Percentiles rank a stretch among this genome's conserved stretches.
Evolutionary conservation across 2,888 invertebrate genomes (phyloP).

Genomic region (Spodoptera littoralis): DNA sequence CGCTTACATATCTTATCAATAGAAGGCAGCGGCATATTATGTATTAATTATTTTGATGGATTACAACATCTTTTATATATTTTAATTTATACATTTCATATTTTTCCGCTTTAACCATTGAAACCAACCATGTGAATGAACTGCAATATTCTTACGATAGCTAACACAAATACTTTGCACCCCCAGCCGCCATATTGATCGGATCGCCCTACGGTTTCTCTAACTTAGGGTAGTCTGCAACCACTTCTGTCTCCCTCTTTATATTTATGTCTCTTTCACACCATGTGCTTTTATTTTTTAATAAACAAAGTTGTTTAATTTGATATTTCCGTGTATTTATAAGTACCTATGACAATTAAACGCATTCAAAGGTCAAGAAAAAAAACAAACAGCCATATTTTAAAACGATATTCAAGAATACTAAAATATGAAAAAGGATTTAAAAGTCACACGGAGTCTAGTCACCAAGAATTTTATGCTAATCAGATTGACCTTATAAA

Average conservation of each 20-base stretch:
- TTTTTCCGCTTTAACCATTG: too few relatives aligned
- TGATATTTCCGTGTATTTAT: constrained; percentile 4
- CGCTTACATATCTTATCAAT: too few relatives aligned
- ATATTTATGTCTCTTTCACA: constrained; percentile 26
- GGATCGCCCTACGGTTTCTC: constrained; percentile 51
- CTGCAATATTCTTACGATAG: constrained; percentile 46
- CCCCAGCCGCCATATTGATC: constrained; percentile 56
- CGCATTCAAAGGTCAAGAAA: too few relatives aligned
- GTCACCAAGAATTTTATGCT: neutral
- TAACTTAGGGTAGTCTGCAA: constrained; percentile 51
- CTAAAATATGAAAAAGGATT: neutral
- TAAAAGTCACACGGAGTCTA: constrained; percentile 4
- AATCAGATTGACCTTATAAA: constrained; percentile 47
- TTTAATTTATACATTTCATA: too few relatives aligned
- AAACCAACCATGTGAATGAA: constrained; percentile 48
- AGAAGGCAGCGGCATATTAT: too few relatives aligned
- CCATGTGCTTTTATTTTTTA: constrained; percentile 35
- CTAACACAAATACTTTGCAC: constrained; percentile 32
- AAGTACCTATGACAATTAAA: too few relatives aligned
- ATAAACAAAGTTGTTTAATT: constrained; percentile 20
- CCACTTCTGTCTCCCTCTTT: constrained; percentile 33
- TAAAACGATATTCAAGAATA: too few relatives aligned
- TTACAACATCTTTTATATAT: too few relatives aligned
- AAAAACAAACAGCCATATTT: too few relatives aligned
- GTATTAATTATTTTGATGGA: too few relatives aligned